Evolutionary conservation across 2,888 invertebrate genomes (phyloP).

Genomic region (Drosophila pseudotakahashii): DNA sequence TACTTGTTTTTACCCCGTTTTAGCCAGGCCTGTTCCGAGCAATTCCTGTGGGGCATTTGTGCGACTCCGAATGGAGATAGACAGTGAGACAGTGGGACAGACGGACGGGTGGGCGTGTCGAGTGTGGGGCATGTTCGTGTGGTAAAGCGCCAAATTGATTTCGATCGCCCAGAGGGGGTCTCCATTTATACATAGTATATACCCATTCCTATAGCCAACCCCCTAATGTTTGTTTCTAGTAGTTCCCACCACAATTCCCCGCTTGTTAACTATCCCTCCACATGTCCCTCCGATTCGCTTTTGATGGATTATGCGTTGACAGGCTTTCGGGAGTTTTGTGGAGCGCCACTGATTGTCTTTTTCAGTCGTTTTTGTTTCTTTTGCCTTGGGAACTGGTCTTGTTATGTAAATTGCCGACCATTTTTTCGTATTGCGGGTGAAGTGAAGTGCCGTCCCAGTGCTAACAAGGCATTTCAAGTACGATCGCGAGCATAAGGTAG

Average conservation of each 20-base stretch:
- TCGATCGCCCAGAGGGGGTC: constrained; percentile 74
- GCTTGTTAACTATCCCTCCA: constrained; percentile 32
- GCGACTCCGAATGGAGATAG: constrained; percentile 39
- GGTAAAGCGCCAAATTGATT: constrained; percentile 80
- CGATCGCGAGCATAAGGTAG: constrained; percentile 34
- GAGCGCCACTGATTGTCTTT: constrained; percentile 73
- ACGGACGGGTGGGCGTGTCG: constrained; percentile 66
- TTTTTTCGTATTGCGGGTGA: constrained; percentile 62
- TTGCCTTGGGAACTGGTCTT: constrained; percentile 76
- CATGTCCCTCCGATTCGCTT: constrained; percentile 39
- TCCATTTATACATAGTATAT: not conserved
- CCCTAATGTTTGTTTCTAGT: constrained; percentile 51
- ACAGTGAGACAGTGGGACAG: constrained; percentile 20
- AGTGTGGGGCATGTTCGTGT: constrained; percentile 71
- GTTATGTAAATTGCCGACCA: constrained; percentile 69
- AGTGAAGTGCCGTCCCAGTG: constrained; percentile 70
- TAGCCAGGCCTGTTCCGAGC: constrained; percentile 26
- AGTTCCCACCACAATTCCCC: constrained; percentile 41
- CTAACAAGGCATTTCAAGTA: constrained; percentile 62
- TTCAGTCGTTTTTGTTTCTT: constrained; percentile 10
- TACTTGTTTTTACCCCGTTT: constrained; percentile 14
- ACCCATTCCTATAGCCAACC: constrained; percentile 16
- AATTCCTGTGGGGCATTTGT: constrained; percentile 68
- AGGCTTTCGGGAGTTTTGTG: constrained; percentile 61
- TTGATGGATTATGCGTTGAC: constrained; percentile 83